Evolutionary conservation across 2,797 vertebrate genomes (phyloP).

Genomic region (Ctenosaura bakeri): DNA sequence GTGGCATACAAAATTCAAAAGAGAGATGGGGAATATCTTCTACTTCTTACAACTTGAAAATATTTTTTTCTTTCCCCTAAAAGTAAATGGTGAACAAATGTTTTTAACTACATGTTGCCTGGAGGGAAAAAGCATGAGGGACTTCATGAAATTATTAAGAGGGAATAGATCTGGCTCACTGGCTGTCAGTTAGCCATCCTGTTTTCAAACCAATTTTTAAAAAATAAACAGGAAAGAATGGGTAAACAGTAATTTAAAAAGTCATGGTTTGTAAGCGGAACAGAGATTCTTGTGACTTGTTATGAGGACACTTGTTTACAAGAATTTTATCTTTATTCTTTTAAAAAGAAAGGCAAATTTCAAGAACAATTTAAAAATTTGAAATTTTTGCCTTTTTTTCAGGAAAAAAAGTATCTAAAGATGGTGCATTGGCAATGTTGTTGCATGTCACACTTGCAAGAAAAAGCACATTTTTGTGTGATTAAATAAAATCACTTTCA

Average conservation of each 20-base stretch:
- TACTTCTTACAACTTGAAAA: conserved; percentile 26
- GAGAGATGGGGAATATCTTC: conserved; percentile 20
- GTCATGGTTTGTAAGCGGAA: conserved; percentile 58
- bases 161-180: not conserved
- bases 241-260: conserved; percentile 65
- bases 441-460: conserved; percentile 75
- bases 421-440: conserved; percentile 69
- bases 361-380: conserved; percentile 59
- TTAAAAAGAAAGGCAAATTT: conserved; percentile 68
- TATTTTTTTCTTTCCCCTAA: not conserved
- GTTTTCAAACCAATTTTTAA: conserved; percentile 47
- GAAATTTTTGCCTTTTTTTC: conserved; percentile 72
- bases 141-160: not conserved
- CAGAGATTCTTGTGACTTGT: conserved; percentile 63
- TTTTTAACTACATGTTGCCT: not conserved
- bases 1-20: conserved; percentile 41
- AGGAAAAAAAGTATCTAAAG: conserved; percentile 70
- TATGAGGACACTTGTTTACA: conserved; percentile 64
- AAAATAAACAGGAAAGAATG: conserved; percentile 54
- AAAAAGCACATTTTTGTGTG: conserved; percentile 80
- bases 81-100: conserved; percentile 8
- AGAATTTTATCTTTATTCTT: conserved; percentile 60
- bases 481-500: conserved; percentile 81
- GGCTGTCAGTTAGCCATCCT: not conserved
- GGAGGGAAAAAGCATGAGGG: no score